phyloP scores from a whole-genome alignment of 2,888 invertebrate genomes.

The Drosophila buzzatii region DNA sequence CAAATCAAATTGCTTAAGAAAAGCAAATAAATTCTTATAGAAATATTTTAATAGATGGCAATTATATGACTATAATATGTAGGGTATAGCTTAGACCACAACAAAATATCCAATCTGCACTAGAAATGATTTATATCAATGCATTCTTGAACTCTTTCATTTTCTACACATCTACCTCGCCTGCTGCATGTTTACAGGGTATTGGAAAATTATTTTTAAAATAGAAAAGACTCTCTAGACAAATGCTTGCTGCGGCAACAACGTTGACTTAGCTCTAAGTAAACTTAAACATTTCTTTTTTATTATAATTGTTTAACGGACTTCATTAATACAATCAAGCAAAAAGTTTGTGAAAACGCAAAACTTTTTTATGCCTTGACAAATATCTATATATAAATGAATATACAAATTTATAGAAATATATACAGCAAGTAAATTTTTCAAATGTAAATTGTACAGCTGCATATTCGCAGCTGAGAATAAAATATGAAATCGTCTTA shows the following conservation, averaged over 20 bases:
- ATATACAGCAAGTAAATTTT: neutral
- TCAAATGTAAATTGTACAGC: neutral
- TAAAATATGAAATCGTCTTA: conserved; percentile 1
- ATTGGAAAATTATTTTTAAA: neutral
- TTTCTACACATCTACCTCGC: too few relatives aligned
- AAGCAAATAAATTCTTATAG: too few relatives aligned
- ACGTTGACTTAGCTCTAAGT: conserved; percentile 26
- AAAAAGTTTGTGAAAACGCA: conserved; percentile 1
- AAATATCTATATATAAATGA: neutral
- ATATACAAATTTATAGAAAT: neutral
- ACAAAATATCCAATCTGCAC: too few relatives aligned
- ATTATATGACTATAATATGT: too few relatives aligned
- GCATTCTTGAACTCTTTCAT: too few relatives aligned
- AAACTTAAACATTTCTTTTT: conserved; percentile 1
- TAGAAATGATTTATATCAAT: too few relatives aligned
- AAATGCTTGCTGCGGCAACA: neutral
- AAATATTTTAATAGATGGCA: too few relatives aligned
- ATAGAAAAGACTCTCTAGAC: neutral
- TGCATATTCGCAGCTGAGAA: neutral
- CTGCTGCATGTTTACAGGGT: neutral
- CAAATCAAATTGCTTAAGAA: too few relatives aligned
- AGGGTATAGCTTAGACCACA: too few relatives aligned
- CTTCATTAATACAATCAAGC: conserved; percentile 17
- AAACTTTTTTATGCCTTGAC: conserved; percentile 6
- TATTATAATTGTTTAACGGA: conserved; percentile 20